Conservation (phyloP, 2,888 invertebrate species). For the Eristalis tenax region DNA sequence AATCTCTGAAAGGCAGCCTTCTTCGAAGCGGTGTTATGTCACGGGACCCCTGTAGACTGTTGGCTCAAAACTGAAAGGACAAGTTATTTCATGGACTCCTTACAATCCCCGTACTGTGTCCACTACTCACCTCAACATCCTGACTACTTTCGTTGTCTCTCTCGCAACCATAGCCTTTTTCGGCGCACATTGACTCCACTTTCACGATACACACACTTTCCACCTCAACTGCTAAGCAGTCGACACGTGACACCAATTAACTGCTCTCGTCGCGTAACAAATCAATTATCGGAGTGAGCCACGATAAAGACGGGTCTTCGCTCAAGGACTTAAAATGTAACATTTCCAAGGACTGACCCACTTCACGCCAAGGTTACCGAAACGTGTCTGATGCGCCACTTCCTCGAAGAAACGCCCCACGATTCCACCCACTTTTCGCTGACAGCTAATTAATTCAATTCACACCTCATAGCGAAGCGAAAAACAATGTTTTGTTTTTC, state of each 20-base stretch:
- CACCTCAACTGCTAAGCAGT: background rate
- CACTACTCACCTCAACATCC: too few species aligned
- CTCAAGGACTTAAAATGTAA: background rate
- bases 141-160: too few species aligned
- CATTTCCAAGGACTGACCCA: background rate
- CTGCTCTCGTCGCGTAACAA: background rate
- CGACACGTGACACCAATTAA: background rate
- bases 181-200: too few species aligned
- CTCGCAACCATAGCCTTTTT: too few species aligned
- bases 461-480: background rate
- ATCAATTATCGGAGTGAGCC: background rate
- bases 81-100: too few species aligned
- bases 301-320: background rate
- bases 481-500: background rate
- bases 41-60: too few species aligned
- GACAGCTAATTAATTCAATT: slow-evolving; percentile 21
- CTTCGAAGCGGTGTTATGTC: too few species aligned
- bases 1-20: too few species aligned
- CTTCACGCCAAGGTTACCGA: background rate
- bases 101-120: too few species aligned
- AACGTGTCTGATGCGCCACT: background rate
- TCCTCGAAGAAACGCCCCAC: background rate
- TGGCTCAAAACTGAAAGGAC: too few species aligned
- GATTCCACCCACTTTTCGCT: background rate
- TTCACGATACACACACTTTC: too few species aligned